These are phyloP conservation scores for Leguminivora glycinivorella DNA, from an alignment of 1,140 invertebrate genomes.

Conservation along the genomic window DNA sequence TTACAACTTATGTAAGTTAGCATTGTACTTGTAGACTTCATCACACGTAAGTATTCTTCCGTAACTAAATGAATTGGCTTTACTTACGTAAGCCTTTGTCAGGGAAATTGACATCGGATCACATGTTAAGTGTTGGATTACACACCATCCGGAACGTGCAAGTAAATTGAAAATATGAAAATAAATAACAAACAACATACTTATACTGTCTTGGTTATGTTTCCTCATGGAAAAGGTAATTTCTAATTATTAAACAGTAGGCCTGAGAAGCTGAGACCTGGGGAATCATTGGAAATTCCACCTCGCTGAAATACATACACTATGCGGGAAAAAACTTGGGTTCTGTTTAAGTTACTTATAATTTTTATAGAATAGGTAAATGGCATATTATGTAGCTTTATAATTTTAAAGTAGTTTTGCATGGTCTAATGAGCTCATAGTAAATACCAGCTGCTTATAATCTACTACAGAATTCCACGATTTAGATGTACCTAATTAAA, in stretches of 20 bases:
- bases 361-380: no score
- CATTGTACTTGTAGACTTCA: slow-evolving; percentile 24
- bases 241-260: background rate
- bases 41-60: background rate
- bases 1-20: background rate
- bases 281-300: no score
- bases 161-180: background rate
- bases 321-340: no score
- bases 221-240: background rate
- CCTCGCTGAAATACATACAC: no score
- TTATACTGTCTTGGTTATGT: background rate
- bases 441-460: no score
- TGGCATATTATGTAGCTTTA: no score
- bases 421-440: no score
- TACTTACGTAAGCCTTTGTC: slow-evolving; percentile 32
- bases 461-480: no score
- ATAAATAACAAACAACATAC: background rate
- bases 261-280: no score
- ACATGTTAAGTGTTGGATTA: slow-evolving; percentile 10
- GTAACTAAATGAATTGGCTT: slow-evolving; percentile 34
- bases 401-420: no score
- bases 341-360: no score
- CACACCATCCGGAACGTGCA: slow-evolving; percentile 15
- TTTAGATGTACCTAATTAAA: no score
- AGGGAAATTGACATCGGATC: slow-evolving; percentile 29